Evolutionary conservation across 1,140 invertebrate species (phyloP), one percentile per base, ranked within the genome.

Genomic region (Anastatus disparis): DNA sequence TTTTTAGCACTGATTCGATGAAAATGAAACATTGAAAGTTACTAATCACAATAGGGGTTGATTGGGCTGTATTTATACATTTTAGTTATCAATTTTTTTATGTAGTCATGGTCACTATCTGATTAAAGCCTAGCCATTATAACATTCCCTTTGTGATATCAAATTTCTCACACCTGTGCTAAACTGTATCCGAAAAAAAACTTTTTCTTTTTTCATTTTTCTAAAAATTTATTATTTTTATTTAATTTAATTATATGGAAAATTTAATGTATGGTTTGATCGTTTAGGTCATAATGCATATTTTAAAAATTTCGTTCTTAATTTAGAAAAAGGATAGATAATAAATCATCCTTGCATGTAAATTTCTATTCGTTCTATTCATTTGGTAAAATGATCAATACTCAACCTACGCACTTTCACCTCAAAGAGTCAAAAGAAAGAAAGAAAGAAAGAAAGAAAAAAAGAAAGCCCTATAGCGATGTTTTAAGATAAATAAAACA

Each of bases 81-180:
- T 29, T 29, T 44, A 20, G 56, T 65, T 52, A 50, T 58, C 69
- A 35, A 44, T 52, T 24, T 29, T 17, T 9, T n/a, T 58, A 70
- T 65, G 77, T 81, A 79, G 77, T 72, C 78, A 81, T 80, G 77
- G 78, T 13, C 73, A 81, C 79, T 79, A 81, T 80, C 79, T 38
- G 8, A n/a, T 4, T 31, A 31, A 15, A 31, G 15, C 31, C 15
- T 31, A 31, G 31, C n/a, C 24, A 20, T 10, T 4, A 10, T 4
- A 35, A 10, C 31, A n/a, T n/a, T n/a, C n/a, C n/a, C n/a, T n/a
- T n/a, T n/a, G n/a, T n/a, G n/a, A n/a, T n/a, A n/a, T n/a, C n/a
- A n/a, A n/a, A n/a, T n/a, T n/a, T n/a, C n/a, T n/a, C n/a, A n/a
- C n/a, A n/a, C n/a, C n/a, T n/a, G n/a, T n/a, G n/a, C n/a, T n/a